Base-by-base conservation (phyloP, 2,797 vertebrate genomes). In the Margarornis squamiger region DNA sequence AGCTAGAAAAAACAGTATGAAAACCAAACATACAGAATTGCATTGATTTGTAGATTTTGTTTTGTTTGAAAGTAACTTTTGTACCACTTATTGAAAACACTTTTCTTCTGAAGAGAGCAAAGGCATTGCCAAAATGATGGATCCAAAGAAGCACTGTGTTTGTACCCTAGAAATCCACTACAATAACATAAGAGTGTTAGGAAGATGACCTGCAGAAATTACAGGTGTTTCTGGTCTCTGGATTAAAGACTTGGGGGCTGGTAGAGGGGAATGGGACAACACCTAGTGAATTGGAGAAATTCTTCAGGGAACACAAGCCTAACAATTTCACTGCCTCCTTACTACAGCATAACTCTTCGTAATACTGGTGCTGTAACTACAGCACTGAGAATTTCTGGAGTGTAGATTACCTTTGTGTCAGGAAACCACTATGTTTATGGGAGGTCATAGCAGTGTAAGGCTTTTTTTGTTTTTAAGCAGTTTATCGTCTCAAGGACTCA, bases 401-500 rank as follows among this genome's bases (percentile, higher is more conserved):
- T 29, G 70, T 79, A 68, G 52, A 59, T 79, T 63, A 74, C 81
- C 41, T 67, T 63, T 74, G 67, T 55, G 85, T 57, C 54, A 82
- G 81, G 92, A 93, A 96, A 94, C 85, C 77, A 66, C 92, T 92
- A 22, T 51, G 81, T 92, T 90, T 90, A 11, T 91, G 71, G 77
- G 77, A 89, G 87, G 84, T 49, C 63, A 32, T 45, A 92, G 70
- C 75, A 80, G 90, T 12, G 49, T 71, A 81, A 94, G 79, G 66
- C 87, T 94, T 88, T 83, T 45, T 91, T 88, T 75, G 54, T 6
- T 92, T 96, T 87, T 78, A 86, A 94, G 92, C 88, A 88, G 90
- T 77, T 86, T 78, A 65, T 86, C 0, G 71, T 95, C 88, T 97
- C 95, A 93, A 96, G 91, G 91, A 96, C 83, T 95, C 83, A 49